These are phyloP conservation scores for Etheostoma perlongum DNA, from an alignment of 2,797 vertebrate genomes.

Conservation along the genomic window DNA sequence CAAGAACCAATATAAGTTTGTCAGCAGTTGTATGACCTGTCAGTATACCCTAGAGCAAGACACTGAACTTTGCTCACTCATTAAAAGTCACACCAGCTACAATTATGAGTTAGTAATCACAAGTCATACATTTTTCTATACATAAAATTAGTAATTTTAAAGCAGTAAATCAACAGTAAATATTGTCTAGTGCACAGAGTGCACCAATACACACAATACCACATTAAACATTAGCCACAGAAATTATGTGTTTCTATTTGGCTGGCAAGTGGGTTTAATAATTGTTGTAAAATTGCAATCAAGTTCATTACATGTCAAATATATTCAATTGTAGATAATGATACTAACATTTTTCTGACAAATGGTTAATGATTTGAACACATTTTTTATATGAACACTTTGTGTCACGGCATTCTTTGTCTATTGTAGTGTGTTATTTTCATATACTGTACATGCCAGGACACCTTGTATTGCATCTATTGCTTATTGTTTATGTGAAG, in stretches of 20 bases:
- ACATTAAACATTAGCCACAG: too few species aligned
- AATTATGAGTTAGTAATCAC: neutral
- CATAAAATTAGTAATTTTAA: neutral
- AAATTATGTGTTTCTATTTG: neutral
- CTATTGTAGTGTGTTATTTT: neutral
- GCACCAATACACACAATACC: neutral
- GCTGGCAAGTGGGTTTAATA: neutral
- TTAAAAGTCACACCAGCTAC: neutral
- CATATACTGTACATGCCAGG: neutral
- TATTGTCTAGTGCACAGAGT: neutral
- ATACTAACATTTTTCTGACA: neutral
- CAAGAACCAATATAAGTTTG: conserved; percentile 18
- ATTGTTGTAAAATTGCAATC: neutral
- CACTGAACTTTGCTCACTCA: neutral
- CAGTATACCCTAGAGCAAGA: neutral
- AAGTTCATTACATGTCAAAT: neutral
- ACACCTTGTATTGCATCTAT: too few species aligned
- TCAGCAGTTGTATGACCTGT: conserved; percentile 10
- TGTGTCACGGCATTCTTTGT: neutral
- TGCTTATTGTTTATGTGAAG: neutral
- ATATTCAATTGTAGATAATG: neutral
- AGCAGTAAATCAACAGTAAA: neutral
- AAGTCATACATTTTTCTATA: neutral
- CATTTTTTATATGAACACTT: neutral
- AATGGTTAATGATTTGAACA: too few species aligned